Conservation (phyloP, 2,113 vertebrate genomes). For the Phylloscopus whistleri region DNA sequence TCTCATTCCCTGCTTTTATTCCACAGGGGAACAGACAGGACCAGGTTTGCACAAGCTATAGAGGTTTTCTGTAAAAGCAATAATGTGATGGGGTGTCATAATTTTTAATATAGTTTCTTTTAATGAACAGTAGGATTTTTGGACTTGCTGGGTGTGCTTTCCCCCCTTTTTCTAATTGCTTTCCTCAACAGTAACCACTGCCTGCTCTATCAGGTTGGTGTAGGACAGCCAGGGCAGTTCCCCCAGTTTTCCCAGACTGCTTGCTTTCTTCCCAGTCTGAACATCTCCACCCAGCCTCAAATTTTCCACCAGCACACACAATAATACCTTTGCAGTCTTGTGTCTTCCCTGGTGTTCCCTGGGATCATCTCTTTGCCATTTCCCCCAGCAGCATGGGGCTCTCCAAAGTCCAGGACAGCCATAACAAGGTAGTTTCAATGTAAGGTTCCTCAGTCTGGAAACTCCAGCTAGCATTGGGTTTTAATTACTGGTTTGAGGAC, state of each 20-base stretch:
- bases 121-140: neutral
- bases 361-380: neutral
- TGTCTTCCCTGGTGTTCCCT: neutral
- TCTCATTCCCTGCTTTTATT: neutral
- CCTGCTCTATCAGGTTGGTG: neutral
- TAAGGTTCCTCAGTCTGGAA: neutral
- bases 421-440: neutral
- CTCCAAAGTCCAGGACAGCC: neutral
- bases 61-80: slow-evolving; percentile 33
- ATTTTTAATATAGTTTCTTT: neutral
- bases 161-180: neutral
- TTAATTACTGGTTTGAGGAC: neutral
- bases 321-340: neutral
- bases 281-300: neutral
- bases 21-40: neutral
- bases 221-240: neutral
- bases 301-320: neutral
- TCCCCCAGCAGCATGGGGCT: neutral
- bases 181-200: neutral
- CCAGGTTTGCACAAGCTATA: neutral
- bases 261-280: neutral
- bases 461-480: neutral
- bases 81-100: neutral
- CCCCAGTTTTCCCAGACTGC: neutral
- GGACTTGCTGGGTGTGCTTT: neutral